These are phyloP conservation scores for Drosophila kikkawai DNA, from an alignment of 1,140 invertebrate genomes.

Conservation along the genomic window DNA sequence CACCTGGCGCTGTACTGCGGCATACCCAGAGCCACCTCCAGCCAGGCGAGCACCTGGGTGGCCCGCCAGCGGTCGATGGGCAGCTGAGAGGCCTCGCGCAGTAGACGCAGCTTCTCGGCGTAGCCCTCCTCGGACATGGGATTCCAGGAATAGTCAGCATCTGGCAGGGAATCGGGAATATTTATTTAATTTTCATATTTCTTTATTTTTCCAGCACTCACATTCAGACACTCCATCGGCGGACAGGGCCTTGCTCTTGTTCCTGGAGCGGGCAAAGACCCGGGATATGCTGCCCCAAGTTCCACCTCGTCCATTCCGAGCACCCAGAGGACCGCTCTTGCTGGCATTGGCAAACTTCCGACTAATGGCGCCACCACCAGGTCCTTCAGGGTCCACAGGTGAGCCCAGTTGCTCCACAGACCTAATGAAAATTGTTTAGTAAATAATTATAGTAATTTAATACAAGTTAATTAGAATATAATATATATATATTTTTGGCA, in stretches of 20 bases:
- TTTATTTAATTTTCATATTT: not conserved
- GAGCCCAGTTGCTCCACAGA: slow-evolving; percentile 89
- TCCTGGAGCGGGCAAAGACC: slow-evolving; percentile 93
- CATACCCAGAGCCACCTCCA: slow-evolving; percentile 97
- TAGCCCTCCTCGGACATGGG: slow-evolving; percentile 94
- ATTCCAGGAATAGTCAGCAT: slow-evolving; percentile 87
- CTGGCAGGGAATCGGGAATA: not conserved
- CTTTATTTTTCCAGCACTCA: slow-evolving; percentile 39
- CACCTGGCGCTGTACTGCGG: slow-evolving; percentile 95
- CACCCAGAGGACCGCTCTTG: slow-evolving; percentile 84
- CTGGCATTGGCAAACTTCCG: slow-evolving; percentile 83
- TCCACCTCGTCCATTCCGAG: slow-evolving; percentile 87
- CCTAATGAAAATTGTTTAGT: slow-evolving; percentile 83
- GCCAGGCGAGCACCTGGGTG: slow-evolving; percentile 96
- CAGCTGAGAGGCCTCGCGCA: slow-evolving; percentile 93
- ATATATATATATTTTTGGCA: not conserved
- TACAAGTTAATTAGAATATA: too few relatives aligned
- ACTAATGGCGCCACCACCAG: slow-evolving; percentile 82
- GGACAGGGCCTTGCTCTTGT: slow-evolving; percentile 89
- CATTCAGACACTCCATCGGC: slow-evolving; percentile 84
- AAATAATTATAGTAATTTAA: not conserved
- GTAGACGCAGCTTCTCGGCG: slow-evolving; percentile 91
- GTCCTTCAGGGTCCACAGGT: slow-evolving; percentile 86
- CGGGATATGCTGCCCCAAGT: slow-evolving; percentile 93
- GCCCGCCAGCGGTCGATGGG: slow-evolving; percentile 97